Conservation (phyloP, 2,113 vertebrate genomes). For the Anhinga rufa region DNA sequence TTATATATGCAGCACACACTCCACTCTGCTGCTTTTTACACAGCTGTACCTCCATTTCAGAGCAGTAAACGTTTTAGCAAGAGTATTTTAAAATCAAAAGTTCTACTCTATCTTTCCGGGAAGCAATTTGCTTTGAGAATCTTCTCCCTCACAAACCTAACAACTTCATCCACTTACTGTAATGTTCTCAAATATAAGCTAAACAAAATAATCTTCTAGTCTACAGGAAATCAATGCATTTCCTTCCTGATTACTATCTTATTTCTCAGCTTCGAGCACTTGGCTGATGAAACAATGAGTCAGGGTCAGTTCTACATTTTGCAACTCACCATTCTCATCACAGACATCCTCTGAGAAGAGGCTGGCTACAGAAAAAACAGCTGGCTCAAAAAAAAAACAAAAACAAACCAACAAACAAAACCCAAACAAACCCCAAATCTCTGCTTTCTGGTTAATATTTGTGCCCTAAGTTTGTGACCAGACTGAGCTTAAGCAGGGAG, state of each 20-base stretch:
- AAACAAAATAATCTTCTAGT: constrained; percentile 3
- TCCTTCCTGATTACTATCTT: constrained; percentile 58
- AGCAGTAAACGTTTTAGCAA: neutral
- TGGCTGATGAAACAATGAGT: constrained; percentile 36
- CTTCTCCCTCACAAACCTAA: neutral
- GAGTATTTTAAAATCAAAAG: neutral
- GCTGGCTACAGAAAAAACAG: neutral
- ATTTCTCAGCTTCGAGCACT: constrained; percentile 42
- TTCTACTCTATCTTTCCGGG: neutral
- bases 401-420: neutral
- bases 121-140: constrained; percentile 2
- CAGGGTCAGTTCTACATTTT: constrained; percentile 42
- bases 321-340: constrained; percentile 28
- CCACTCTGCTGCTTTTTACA: neutral
- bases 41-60: neutral
- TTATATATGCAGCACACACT: neutral
- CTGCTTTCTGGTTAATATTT: neutral
- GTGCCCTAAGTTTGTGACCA: neutral
- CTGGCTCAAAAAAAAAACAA: neutral
- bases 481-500: neutral
- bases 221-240: constrained; percentile 59
- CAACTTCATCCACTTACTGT: constrained; percentile 24
- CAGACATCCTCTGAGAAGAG: neutral
- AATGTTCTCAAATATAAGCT: constrained; percentile 17
- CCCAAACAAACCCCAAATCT: neutral